phyloP scores from a whole-genome alignment of 2,113 vertebrate genomes.

The Labeo rohita region DNA sequence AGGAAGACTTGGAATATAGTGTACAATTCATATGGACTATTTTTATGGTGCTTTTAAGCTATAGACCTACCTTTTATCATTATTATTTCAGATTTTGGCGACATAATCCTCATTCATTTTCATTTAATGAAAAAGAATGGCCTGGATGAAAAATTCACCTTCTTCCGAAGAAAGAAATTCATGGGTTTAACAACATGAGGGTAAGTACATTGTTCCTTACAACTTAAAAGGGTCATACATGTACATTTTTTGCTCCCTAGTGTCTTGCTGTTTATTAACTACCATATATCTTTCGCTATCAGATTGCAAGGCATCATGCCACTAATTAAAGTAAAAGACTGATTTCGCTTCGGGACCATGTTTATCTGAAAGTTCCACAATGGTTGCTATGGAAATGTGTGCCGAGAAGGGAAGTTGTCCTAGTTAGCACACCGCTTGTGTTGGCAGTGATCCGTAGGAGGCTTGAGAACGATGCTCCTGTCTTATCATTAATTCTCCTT shows the following conservation, averaged over 20 bases:
- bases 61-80: background rate
- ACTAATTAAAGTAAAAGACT: constrained; percentile 23
- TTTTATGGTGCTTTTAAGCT: background rate
- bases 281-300: background rate
- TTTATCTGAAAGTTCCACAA: constrained; percentile 51
- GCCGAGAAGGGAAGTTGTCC: constrained; percentile 44
- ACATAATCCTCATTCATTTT: background rate
- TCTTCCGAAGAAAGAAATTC: background rate
- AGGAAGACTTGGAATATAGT: background rate
- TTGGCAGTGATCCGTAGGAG: constrained; percentile 44
- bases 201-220: background rate
- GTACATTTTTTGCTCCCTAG: background rate
- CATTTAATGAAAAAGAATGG: background rate
- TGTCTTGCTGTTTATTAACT: background rate
- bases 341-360: constrained; percentile 18
- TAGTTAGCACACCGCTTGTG: constrained; percentile 42
- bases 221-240: background rate
- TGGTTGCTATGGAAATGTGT: constrained; percentile 63
- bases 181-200: background rate
- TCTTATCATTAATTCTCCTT: constrained; percentile 37
- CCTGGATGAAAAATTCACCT: background rate
- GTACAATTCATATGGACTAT: background rate
- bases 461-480: constrained; percentile 34
- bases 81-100: background rate
- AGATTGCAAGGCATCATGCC: background rate